Percentiles rank a stretch among this genome's conserved stretches.
Evolutionary conservation across 2,888 invertebrate species (phyloP).

Genomic region (Halictus ligatus): DNA sequence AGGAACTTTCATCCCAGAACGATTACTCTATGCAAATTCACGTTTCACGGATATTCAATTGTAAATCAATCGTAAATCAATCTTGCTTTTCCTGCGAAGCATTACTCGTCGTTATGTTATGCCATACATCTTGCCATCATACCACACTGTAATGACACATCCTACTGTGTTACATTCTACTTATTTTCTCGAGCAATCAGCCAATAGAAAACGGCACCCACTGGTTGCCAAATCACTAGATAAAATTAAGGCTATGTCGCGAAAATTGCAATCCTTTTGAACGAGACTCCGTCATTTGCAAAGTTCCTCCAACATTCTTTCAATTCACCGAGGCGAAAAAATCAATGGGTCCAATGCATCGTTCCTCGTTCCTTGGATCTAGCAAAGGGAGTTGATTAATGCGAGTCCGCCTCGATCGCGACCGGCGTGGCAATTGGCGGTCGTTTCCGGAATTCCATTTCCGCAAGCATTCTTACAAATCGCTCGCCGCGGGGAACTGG

Average conservation of each 20-base stretch:
- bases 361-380: neutral
- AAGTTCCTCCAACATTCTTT: neutral
- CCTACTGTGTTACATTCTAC: neutral
- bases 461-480: slow-evolving; percentile 51
- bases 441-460: slow-evolving; percentile 45
- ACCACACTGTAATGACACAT: neutral
- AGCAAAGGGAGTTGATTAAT: neutral
- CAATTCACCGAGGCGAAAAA: neutral
- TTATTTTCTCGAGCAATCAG: neutral
- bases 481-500: slow-evolving; percentile 33
- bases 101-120: neutral
- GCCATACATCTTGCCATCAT: neutral
- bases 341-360: neutral
- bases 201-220: neutral
- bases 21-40: neutral
- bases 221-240: neutral
- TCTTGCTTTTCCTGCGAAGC: neutral
- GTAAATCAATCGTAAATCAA: neutral
- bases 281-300: neutral
- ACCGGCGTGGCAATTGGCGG: slow-evolving; percentile 11
- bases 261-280: neutral
- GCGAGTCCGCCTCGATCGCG: neutral
- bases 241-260: neutral
- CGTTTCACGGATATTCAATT: neutral
- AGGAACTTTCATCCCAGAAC: slow-evolving; percentile 38